Conservation (phyloP, 2,888 invertebrate genomes). For the Julus scanicus region DNA sequence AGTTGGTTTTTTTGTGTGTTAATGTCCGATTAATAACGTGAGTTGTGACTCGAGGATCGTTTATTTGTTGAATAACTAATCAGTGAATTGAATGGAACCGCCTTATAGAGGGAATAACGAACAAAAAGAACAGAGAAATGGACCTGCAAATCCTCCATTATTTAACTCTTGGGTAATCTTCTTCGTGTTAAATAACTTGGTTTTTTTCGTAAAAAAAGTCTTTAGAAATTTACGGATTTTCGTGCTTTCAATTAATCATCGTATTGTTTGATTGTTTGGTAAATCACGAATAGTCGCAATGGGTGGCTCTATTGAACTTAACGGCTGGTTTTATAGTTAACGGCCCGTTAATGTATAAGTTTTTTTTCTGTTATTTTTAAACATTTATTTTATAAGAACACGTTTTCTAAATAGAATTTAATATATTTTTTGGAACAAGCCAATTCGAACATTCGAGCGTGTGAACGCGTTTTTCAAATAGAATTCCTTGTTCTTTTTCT, state of each 20-base stretch:
- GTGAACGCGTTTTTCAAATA: too few relatives aligned
- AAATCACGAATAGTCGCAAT: constrained; percentile 15
- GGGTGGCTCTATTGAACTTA: not conserved
- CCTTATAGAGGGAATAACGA: not conserved
- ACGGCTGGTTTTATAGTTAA: not conserved
- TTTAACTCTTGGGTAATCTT: too few relatives aligned
- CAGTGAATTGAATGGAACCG: not conserved
- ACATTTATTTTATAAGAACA: too few relatives aligned
- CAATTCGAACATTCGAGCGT: too few relatives aligned
- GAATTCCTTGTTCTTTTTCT: too few relatives aligned
- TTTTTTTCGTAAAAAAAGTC: not conserved
- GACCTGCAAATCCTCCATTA: too few relatives aligned
- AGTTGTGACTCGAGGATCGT: constrained; percentile 2
- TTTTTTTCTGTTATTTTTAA: not conserved
- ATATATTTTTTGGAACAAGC: too few relatives aligned
- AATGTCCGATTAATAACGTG: not conserved
- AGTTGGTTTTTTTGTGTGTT: not conserved
- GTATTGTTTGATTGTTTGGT: not conserved
- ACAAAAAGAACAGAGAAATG: too few relatives aligned
- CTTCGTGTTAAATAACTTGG: not conserved
- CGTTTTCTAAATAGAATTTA: too few relatives aligned
- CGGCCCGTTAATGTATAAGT: not conserved
- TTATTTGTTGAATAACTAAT: not conserved
- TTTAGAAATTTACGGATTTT: not conserved
- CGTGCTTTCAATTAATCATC: not conserved